Percentiles rank a stretch among this genome's conserved stretches.
Evolutionary conservation across 2,797 vertebrate genomes (phyloP).

Genomic region (Meriones psammophilus): DNA sequence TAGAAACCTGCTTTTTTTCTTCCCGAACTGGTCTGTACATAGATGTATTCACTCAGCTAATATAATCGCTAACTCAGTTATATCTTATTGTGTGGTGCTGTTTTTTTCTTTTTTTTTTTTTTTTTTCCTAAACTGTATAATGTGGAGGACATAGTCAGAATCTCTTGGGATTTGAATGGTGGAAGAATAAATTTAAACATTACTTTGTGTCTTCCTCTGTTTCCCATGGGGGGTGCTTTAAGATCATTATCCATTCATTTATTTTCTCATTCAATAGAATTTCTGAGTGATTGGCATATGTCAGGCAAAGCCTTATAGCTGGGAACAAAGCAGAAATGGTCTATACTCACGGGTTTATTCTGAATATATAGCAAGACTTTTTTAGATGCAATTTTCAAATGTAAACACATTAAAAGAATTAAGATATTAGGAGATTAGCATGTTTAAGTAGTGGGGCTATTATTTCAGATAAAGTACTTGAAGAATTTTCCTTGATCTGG

Average conservation of each 20-base stretch:
- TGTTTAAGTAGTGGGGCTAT: not conserved
- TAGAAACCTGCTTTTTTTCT: conserved; percentile 25
- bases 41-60: not conserved
- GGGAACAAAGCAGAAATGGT: not conserved
- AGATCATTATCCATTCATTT: not conserved
- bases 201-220: not conserved
- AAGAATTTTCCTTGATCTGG: conserved; percentile 20
- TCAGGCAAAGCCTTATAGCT: not conserved
- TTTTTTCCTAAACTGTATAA: not conserved
- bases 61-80: not conserved
- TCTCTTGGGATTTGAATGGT: not conserved
- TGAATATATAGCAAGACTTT: not conserved
- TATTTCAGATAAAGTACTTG: not conserved
- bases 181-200: not conserved
- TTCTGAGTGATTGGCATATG: conserved; percentile 11
- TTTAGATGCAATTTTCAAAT: not conserved
- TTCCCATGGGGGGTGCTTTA: not conserved
- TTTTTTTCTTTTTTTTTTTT: not conserved
- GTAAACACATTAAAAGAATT: not conserved
- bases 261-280: not conserved
- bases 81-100: not conserved
- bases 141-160: not conserved
- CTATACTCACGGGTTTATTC: not conserved
- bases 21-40: not conserved
- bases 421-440: not conserved